Evolutionary conservation across 2,113 vertebrate genomes (phyloP).

Genomic region (Catharus minimus): DNA sequence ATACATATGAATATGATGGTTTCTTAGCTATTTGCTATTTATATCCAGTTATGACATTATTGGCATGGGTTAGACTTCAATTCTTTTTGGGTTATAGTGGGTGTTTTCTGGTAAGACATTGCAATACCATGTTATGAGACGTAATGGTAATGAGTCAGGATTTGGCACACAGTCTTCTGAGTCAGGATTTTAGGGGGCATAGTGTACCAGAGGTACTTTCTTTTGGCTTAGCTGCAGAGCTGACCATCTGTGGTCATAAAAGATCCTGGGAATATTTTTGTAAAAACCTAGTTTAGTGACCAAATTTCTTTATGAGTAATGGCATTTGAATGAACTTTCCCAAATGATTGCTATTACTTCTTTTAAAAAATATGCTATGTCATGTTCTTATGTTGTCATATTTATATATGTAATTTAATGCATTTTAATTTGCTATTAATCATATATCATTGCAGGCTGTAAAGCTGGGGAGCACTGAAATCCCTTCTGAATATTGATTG

Average conservation of each 20-base stretch:
- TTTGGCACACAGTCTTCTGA: conserved; percentile 22
- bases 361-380: conserved; percentile 8
- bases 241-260: conserved; percentile 62
- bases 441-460: neutral
- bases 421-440: neutral
- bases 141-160: neutral
- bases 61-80: neutral
- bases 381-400: neutral
- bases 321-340: conserved; percentile 23
- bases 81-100: neutral
- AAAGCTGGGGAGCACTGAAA: neutral
- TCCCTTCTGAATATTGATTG: neutral
- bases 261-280: conserved; percentile 58
- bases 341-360: neutral
- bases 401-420: neutral
- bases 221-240: conserved; percentile 13
- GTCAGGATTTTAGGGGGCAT: conserved; percentile 43
- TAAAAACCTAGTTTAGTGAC: conserved; percentile 36
- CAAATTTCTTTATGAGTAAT: conserved; percentile 43
- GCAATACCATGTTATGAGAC: neutral
- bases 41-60: neutral
- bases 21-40: neutral
- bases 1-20: neutral
- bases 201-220: conserved; percentile 46
- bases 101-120: neutral